phyloP scores from a whole-genome alignment of 2,888 invertebrate genomes.

The Oscheius sp. region DNA sequence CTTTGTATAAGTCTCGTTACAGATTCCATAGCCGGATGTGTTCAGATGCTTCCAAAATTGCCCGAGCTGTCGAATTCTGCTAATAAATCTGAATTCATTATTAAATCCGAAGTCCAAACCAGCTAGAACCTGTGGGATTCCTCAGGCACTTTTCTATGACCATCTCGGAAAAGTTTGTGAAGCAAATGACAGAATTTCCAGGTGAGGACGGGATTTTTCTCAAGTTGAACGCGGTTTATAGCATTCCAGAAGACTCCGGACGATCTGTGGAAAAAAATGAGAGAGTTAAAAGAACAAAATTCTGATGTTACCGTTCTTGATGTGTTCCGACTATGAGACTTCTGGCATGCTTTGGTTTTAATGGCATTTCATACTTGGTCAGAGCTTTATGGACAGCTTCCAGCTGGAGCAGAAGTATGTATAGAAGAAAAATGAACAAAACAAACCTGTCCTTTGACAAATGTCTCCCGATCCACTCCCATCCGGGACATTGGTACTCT shows the following conservation, averaged over 20 bases:
- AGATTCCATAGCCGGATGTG: conserved; percentile 88
- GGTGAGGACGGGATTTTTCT: conserved; percentile 93
- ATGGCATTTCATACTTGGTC: conserved; percentile 89
- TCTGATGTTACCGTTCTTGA: conserved; percentile 58
- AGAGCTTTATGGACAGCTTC: conserved; percentile 92
- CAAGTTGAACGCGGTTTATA: conserved; percentile 82
- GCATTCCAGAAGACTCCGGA: conserved; percentile 88
- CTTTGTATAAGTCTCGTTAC: conserved; percentile 88
- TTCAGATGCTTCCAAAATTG: conserved; percentile 81
- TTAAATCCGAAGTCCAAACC: conserved; percentile 39
- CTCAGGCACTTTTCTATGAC: conserved; percentile 79
- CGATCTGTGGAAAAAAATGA: conserved; percentile 34
- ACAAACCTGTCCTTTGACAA: conserved; percentile 39
- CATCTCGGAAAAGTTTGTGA: conserved; percentile 94
- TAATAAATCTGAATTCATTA: conserved; percentile 44
- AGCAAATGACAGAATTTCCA: conserved; percentile 99
- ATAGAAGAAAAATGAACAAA: not conserved
- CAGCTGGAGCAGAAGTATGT: conserved; percentile 78
- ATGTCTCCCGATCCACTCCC: conserved; percentile 38
- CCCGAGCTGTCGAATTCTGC: conserved; percentile 66
- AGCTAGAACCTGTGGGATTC: conserved; percentile 48
- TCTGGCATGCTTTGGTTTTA: conserved; percentile 98
- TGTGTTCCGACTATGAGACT: conserved; percentile 77
- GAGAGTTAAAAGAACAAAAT: conserved; percentile 8
- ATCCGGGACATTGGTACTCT: conserved; percentile 27